Evolutionary conservation across 2,113 vertebrate genomes (phyloP).

Genomic region (Nannobrachium achirus): DNA sequence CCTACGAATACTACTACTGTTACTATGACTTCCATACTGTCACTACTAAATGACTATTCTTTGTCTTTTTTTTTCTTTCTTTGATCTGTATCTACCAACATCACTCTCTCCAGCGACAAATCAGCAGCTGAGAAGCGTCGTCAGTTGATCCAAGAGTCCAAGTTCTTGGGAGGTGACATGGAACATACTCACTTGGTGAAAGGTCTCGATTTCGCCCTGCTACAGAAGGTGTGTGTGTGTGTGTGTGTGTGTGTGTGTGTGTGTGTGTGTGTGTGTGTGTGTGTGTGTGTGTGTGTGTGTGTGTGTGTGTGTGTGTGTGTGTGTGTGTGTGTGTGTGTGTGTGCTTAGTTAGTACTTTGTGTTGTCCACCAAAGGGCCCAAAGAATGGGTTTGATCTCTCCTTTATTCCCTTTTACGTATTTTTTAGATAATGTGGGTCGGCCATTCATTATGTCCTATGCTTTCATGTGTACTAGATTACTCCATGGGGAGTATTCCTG

Average conservation of each 20-base stretch:
- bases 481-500: too few species aligned
- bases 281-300: not conserved
- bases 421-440: too few species aligned
- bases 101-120: constrained; percentile 83
- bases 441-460: too few species aligned
- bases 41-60: not conserved
- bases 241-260: not conserved
- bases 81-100: too few species aligned
- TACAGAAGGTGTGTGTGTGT: constrained; percentile 89
- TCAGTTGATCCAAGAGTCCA: constrained; percentile 98
- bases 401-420: too few species aligned
- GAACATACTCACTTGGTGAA: constrained; percentile 99
- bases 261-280: not conserved
- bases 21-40: not conserved
- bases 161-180: constrained; percentile 99
- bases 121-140: constrained; percentile 96
- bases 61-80: too few species aligned
- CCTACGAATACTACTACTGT: not conserved
- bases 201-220: constrained; percentile 94
- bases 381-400: too few species aligned
- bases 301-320: not conserved
- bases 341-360: too few species aligned
- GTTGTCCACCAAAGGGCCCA: too few species aligned
- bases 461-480: too few species aligned
- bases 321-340: constrained; percentile 5